Base-by-base conservation (phyloP, 1,140 invertebrate species). In the Leptopilina boulardi region DNA sequence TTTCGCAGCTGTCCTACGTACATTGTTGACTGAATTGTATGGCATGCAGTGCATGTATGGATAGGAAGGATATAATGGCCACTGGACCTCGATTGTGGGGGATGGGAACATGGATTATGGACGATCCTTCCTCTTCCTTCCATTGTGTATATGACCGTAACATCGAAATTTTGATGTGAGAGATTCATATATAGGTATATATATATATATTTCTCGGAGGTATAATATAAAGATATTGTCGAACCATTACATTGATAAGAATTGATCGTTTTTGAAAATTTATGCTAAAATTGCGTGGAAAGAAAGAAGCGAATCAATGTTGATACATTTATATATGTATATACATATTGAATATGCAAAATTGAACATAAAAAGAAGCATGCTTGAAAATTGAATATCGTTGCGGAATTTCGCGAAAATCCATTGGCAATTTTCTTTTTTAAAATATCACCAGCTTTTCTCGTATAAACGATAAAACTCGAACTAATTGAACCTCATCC, bases 1-100 rank as follows among this genome's bases (percentile, higher is more conserved):
- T 79, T 59, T 77, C 71, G 71, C 79, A 76, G 79, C 75, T 80
- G 70, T 77, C 70, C 34, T 66, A 11, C 30, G 30, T 23, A 66
- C 21, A 59, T 30, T 34, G 59, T 66, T 66, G 59, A 30, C 59
- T 66, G 59, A 66, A 66, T 66, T 66, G 59, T 66, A 66, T 30
- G 15, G 59, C 59, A 59, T 59, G 54, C 54, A 59, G 10, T 23
- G 19, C 21, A 59, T 23, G 47, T 51, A 51, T 51, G 47, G 47
- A 59, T 59, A 66, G 59, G 59, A n/a, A 30, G 59, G 59, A 66
- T 66, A n/a, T n/a, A 66, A 66, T 66, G 59, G 59, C 59, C 21
- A 66, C 59, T 66, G 59, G 59, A 66, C 23, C 59, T 26, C 59
- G 11, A 23, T 30, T 34, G n/a, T 13, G 23, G 59, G n/a, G 59